Base-by-base conservation (phyloP, 2,113 vertebrate species). In the Paralichthys olivaceus region DNA sequence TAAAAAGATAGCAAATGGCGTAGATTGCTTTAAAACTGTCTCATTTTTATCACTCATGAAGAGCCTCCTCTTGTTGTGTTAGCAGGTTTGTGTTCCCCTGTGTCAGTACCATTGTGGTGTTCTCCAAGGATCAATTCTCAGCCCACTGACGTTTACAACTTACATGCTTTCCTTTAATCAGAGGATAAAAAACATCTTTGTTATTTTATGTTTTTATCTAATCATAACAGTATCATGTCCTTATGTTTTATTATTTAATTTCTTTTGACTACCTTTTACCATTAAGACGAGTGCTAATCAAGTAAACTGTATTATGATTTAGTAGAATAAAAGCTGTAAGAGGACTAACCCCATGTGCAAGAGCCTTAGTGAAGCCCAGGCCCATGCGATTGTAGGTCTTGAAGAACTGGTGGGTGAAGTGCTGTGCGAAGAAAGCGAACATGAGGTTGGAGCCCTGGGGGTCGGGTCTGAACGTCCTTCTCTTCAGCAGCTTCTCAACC, bases 361-460 rank as follows among this genome's bases (percentile, higher is more conserved):
- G 84, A 0, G 96, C 97, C 90, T 96, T 97, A 43, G 97, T 99
- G 84, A 96, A 99, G 37, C 96, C 98, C 0, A 94, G 90, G 0
- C 98, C 98, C 95, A 97, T 95, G 68, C 95, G 95, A 61, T 98
- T 97, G 0, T 95, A 96, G 0, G 98, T 99, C 93, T 98, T 99
- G 80, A 99, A 98, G 94, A 99, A 99, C 93, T 99, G 98, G 84
- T 99, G 98, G 0, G 98, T 99, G 90, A 99, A 99, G 78, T 99
- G 98, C 87, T 99, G 98, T 3, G 98, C 98, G 0, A 99, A 99
- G 94, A 99, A 99, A 72, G 96, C 96, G 49, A 99, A 99, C 96
- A 99, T 95, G 77, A 99, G 83, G 89, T 97, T 99, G 84, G 94
- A 84, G 64, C 96, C 95, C 82, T 94, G 96, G 0, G 98, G 97